Conservation (phyloP, 2,113 vertebrate genomes). For the Athene cunicularia region DNA sequence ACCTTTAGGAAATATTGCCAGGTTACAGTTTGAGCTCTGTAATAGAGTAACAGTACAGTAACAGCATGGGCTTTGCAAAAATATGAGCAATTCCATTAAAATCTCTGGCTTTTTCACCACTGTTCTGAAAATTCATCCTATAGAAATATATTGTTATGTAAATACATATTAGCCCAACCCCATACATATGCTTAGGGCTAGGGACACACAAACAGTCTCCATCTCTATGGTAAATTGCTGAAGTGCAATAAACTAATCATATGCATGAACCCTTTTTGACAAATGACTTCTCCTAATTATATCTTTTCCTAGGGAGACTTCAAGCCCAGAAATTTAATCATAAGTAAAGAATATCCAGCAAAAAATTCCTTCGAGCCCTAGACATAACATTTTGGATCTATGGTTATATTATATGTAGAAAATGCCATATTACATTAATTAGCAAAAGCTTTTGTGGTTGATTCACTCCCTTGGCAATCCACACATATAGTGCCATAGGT, state of each 20-base stretch:
- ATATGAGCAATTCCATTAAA: neutral
- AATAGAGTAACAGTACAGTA: neutral
- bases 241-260: conserved; percentile 21
- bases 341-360: neutral
- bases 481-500: accelerated
- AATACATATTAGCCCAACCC: neutral
- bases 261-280: conserved; percentile 4
- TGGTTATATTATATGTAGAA: neutral
- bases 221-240: neutral
- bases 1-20: neutral
- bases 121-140: neutral
- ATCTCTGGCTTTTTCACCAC: neutral
- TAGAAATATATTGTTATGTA: neutral
- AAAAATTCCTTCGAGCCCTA: neutral
- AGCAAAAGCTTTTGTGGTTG: neutral
- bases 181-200: neutral
- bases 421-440: neutral
- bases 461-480: neutral
- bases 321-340: neutral
- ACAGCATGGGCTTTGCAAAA: neutral
- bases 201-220: neutral
- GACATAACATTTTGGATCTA: neutral
- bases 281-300: conserved; percentile 16
- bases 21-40: neutral
- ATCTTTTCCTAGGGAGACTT: neutral